Evolutionary conservation across 2,888 invertebrate genomes (phyloP), one percentile per base, ranked within the genome.

Genomic region (Acrocyrtus sp.): DNA sequence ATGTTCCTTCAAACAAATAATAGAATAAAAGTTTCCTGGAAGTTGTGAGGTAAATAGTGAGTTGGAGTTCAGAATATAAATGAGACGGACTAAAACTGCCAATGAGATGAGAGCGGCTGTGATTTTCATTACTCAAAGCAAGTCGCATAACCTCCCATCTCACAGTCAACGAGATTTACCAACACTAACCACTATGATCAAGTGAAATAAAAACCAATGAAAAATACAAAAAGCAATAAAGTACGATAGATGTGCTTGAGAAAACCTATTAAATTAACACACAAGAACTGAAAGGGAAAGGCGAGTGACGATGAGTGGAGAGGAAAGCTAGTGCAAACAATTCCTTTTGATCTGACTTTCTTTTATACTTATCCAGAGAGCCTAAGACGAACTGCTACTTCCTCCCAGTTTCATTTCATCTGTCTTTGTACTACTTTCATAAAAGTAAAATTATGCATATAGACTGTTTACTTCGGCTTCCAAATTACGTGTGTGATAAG

Each of bases 241-340:
- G 58, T 57, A 27, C 29, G 68, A 41, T 66, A 45, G 60, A 45
- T 58, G 68, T 53, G 43, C 53, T 58, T 41, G 43, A 47, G 56
- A 70, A 62, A 63, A 62, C 70, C 70, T 62, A 70, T 70, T 70
- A 57, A 63, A 63, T 65, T 60, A 66, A 67, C 60, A 65, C 70
- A 56, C 48, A 61, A 50, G 51, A 61, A 50, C 61, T 47, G 54
- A 65, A 69, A 61, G 39, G 65, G 54, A 63, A 74, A 48, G 66
- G 41, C 29, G 24, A 27, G 43, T n/a, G 15, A 1, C 47, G 27
- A 24, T 47, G 19, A n/a, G n/a, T n/a, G n/a, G n/a, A n/a, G 19
- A 24, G 21, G 47, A 54, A 62, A 57, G 54, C 57, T 50, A 61
- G 45, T 22, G 60, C 41, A 53, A 68, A 58, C 53, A 51, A 67